Base-by-base conservation (phyloP, 1,140 invertebrate species). In the Anoplolepis gracilipes region DNA sequence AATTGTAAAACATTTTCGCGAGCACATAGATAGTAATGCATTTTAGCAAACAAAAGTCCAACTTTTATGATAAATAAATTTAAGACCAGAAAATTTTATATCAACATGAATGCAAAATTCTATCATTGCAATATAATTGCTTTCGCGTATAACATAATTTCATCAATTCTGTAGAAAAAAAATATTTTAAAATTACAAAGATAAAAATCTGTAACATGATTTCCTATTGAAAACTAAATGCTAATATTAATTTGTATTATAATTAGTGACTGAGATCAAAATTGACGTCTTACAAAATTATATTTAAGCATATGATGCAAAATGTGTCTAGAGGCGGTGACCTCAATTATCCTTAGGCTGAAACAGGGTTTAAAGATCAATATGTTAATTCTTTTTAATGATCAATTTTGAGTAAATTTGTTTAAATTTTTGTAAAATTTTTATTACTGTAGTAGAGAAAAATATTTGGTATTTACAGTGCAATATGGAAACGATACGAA, bases 21-120 rank as follows among this genome's bases (percentile, higher is more conserved):
- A 90, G 59, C 69, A 87, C 70, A 81, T 85, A 81, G 81, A 82
- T 89, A 64, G 67, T 89, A 89, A 90, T 90, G 81, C 79, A 90
- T 85, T 81, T 87, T 72, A 85, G 85, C 78, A 77, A 30, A 42
- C 11, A 42, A 42, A 86, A 70, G 11, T 62, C 53, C 19, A 55
- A 49, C n/a, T 70, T 76, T 84, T 85, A 76, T 30, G 55, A 72
- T 65, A 61, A 16, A 78, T 25, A 64, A 28, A 42, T 30, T 73
- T 73, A 53, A 64, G 59, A 61, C 7, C 72, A 55, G 53, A 75
- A 86, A 86, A 86, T 89, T 89, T 89, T 88, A 84, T 88, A 84
- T 76, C 67, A 87, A 61, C 84, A 72, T 46, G 46, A 16, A 89
- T 88, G 36, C 49, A 85, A 76, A 70, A 57, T 42, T 76, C 49